phyloP scores from a whole-genome alignment of 1,140 invertebrate genomes.

The Magallana angulata region DNA sequence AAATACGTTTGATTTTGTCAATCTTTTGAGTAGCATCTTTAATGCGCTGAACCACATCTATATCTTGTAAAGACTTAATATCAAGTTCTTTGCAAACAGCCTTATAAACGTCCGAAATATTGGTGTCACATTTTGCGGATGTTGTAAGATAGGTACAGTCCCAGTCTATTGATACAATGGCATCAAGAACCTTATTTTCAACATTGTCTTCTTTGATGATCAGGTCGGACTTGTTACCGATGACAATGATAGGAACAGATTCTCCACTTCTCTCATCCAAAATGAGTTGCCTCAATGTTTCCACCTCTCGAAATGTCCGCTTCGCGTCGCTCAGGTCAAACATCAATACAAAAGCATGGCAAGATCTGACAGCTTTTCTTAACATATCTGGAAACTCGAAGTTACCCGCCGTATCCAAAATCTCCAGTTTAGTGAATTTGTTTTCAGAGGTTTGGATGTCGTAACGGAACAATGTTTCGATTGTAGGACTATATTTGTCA shows the following conservation, averaged over 20 bases:
- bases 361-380: conserved; percentile 91
- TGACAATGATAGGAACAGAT: conserved; percentile 15
- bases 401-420: conserved; percentile 90
- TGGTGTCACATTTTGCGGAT: neutral
- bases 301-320: conserved; percentile 85
- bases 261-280: neutral
- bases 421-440: conserved; percentile 73
- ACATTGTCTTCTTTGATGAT: neutral
- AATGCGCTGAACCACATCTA: neutral
- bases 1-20: neutral
- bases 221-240: neutral
- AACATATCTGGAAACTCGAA: conserved; percentile 95
- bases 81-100: conserved; percentile 19
- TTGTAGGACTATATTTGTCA: conserved; percentile 90
- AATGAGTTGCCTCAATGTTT: conserved; percentile 48
- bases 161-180: neutral
- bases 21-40: neutral
- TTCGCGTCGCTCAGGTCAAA: conserved; percentile 89
- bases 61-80: neutral
- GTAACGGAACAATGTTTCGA: conserved; percentile 93
- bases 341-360: conserved; percentile 91
- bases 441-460: conserved; percentile 86
- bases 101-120: conserved; percentile 12
- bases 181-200: neutral
- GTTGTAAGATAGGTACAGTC: neutral